These are phyloP conservation scores for Osedax frankpressi DNA, from an alignment of 2,888 invertebrate genomes.

Conservation along the genomic window DNA sequence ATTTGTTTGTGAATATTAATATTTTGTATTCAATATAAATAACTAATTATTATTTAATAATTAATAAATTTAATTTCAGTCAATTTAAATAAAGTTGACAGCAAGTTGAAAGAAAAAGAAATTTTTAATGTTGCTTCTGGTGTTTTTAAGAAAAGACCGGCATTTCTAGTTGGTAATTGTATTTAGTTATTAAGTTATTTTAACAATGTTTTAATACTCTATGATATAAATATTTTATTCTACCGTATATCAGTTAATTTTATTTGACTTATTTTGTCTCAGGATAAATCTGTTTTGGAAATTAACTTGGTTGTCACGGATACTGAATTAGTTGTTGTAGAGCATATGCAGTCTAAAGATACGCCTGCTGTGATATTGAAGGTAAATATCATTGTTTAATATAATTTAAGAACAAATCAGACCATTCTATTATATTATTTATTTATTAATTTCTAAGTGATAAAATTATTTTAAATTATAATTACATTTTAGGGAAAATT, in stretches of 20 bases:
- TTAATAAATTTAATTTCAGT: constrained; percentile 9
- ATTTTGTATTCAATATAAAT: too few species aligned
- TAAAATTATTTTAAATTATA: too few species aligned
- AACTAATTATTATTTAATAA: too few species aligned
- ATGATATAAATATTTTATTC: constrained; percentile 1
- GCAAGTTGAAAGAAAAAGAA: too few species aligned
- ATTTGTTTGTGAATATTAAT: not conserved
- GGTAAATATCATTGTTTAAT: too few species aligned
- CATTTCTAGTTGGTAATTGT: not conserved
- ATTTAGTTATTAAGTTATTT: not conserved
- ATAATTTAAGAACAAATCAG: too few species aligned
- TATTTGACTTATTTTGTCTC: constrained; percentile 12
- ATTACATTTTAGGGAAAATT: too few species aligned
- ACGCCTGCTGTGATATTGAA: constrained; percentile 80
- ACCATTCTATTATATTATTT: too few species aligned
- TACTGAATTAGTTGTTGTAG: constrained; percentile 84
- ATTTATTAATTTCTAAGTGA: too few species aligned
- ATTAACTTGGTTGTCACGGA: constrained; percentile 84
- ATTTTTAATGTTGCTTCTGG: too few species aligned
- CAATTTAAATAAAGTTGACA: not conserved
- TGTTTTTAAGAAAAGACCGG: too few species aligned
- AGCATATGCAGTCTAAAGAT: constrained; percentile 72
- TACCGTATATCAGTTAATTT: not conserved
- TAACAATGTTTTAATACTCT: too few species aligned
- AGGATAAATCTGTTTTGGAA: constrained; percentile 55